Percentiles rank a stretch among this genome's conserved stretches.
Conservation (phyloP, 2,888 invertebrate genomes). For the Drosophila mercatorum region DNA sequence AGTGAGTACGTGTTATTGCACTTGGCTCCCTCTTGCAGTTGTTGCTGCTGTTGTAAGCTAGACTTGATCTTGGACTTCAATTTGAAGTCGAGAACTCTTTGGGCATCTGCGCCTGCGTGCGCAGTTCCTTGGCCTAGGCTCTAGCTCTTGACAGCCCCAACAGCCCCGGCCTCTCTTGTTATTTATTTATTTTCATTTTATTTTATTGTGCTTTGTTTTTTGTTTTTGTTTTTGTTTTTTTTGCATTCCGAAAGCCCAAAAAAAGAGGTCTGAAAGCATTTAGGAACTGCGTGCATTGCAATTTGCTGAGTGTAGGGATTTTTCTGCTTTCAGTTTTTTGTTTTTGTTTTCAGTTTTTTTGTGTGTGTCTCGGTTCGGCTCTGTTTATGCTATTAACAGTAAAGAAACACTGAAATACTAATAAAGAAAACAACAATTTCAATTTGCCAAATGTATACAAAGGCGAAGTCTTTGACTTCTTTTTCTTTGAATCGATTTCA, state of each 20-base stretch:
- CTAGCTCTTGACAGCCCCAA: constrained; percentile 9
- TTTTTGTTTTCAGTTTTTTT: constrained; percentile 9
- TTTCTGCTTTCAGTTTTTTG: constrained; percentile 4
- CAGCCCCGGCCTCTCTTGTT: constrained; percentile 7
- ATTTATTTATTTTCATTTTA: constrained; percentile 14
- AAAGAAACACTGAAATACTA: constrained; percentile 7
- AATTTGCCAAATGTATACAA: constrained; percentile 44
- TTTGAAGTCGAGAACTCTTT: constrained; percentile 49
- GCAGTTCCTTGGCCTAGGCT: constrained; percentile 46
- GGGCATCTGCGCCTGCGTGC: constrained; percentile 50
- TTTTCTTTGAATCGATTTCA: constrained; percentile 55
- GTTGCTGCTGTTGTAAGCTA: constrained; percentile 36
- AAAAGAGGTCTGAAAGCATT: constrained; percentile 10
- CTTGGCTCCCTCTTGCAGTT: constrained; percentile 68
- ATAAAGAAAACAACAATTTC: constrained; percentile 24
- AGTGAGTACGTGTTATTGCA: constrained; percentile 63
- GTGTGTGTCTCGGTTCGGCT: background rate
- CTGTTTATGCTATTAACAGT: constrained; percentile 37
- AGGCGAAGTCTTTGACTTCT: constrained; percentile 30
- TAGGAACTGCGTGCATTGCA: constrained; percentile 21
- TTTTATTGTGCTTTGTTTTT: constrained; percentile 10
- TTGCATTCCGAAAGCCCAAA: constrained; percentile 55
- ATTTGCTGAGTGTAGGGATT: constrained; percentile 31
- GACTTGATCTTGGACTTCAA: constrained; percentile 71
- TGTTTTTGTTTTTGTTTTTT: constrained; percentile 41